Percentiles rank a stretch among this genome's conserved stretches.
These are phyloP conservation scores for Drosophila sp. DNA, from an alignment of 1,140 invertebrate genomes.

Conservation along the genomic window DNA sequence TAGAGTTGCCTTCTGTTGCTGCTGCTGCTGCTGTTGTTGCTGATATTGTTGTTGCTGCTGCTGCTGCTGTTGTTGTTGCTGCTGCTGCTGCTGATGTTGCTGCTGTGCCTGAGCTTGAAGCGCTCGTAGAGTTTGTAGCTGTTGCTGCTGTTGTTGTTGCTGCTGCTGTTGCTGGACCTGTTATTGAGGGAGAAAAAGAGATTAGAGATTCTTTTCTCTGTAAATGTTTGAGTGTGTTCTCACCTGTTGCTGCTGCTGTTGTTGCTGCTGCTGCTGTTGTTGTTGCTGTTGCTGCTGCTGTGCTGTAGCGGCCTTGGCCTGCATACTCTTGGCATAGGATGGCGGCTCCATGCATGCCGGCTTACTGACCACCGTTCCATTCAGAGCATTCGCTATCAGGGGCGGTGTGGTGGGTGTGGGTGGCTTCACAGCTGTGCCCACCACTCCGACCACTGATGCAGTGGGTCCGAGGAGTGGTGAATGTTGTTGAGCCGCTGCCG, in stretches of 20 bases:
- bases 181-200: slow-evolving; percentile 64
- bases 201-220: neutral
- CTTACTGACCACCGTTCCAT: slow-evolving; percentile 63
- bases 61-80: slow-evolving; percentile 36
- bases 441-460: slow-evolving; percentile 24
- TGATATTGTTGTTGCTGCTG: slow-evolving; percentile 33
- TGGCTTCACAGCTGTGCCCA: slow-evolving; percentile 74
- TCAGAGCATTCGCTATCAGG: slow-evolving; percentile 76
- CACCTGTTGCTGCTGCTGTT: slow-evolving; percentile 43
- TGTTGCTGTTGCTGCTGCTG: slow-evolving; percentile 83
- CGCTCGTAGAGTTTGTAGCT: slow-evolving; percentile 76
- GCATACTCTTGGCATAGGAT: slow-evolving; percentile 95
- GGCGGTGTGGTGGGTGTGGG: slow-evolving; percentile 85
- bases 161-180: slow-evolving; percentile 54
- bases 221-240: neutral
- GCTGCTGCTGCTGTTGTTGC: slow-evolving; percentile 29
- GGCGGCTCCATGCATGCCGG: slow-evolving; percentile 94
- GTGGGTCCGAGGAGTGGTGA: slow-evolving; percentile 77
- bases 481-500: slow-evolving; percentile 80
- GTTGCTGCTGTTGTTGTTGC: slow-evolving; percentile 76
- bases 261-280: slow-evolving; percentile 77
- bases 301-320: slow-evolving; percentile 88
- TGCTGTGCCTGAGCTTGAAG: slow-evolving; percentile 56
- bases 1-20: slow-evolving; percentile 81
- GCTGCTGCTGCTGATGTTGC: slow-evolving; percentile 29